Evolutionary conservation across 2,888 invertebrate genomes (phyloP).

Genomic region (Zygogramma bicolorata): DNA sequence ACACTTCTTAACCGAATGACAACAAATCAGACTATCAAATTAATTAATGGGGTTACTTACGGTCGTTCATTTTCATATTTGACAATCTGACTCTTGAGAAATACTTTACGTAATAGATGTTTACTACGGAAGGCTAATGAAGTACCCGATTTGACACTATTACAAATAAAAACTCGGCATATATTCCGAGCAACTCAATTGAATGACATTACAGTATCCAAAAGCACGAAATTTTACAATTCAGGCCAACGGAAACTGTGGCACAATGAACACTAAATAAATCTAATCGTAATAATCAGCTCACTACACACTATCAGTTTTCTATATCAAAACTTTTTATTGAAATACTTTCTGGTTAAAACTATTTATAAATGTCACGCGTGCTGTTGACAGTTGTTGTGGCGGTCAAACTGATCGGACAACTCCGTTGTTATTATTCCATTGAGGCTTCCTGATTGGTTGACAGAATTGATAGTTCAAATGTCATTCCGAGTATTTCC

Average conservation of each 20-base stretch:
- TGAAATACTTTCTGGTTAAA: background rate
- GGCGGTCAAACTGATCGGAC: conserved; percentile 57
- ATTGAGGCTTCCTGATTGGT: background rate
- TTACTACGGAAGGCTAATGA: background rate
- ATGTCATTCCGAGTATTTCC: background rate
- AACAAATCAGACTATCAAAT: background rate
- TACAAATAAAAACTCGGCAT: too few relatives aligned
- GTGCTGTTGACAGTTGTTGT: conserved; percentile 58
- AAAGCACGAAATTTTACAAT: background rate
- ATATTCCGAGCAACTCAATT: too few relatives aligned
- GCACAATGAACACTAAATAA: background rate
- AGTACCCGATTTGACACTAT: background rate
- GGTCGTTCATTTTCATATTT: conserved; percentile 57
- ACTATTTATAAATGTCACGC: conserved; percentile 46
- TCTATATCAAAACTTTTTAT: too few relatives aligned
- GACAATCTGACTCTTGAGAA: conserved; percentile 46
- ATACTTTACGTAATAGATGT: conserved; percentile 52
- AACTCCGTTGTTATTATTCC: conserved; percentile 18
- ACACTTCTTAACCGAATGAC: background rate
- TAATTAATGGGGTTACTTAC: conserved; percentile 49
- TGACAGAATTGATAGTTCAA: background rate
- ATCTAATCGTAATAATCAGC: too few relatives aligned
- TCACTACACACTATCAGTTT: too few relatives aligned
- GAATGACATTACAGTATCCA: background rate
- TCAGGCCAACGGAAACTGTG: background rate